Evolutionary conservation across 2,797 vertebrate genomes (phyloP).

Genomic region (Myiothlypis chrysogaster): DNA sequence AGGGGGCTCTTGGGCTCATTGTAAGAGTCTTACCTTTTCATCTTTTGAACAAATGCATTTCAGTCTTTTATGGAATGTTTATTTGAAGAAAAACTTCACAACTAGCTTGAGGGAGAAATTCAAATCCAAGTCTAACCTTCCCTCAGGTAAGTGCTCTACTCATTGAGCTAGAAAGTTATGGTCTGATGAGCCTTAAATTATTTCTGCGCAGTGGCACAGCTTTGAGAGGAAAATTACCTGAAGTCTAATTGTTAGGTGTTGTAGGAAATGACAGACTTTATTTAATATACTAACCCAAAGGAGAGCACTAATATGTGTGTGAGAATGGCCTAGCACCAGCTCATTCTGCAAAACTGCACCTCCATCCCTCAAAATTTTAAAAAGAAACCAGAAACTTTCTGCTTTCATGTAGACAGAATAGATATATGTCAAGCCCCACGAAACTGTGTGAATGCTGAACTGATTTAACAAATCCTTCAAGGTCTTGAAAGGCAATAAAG

Average conservation of each 20-base stretch:
- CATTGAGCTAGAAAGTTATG: background rate
- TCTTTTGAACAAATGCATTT: background rate
- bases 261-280: background rate
- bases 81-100: background rate
- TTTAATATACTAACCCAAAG: background rate
- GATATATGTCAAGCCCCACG: background rate
- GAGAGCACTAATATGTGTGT: background rate
- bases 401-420: background rate
- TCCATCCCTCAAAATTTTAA: background rate
- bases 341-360: background rate
- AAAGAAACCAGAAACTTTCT: background rate
- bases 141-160: background rate
- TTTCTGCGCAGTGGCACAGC: background rate
- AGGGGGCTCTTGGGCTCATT: background rate
- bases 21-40: background rate
- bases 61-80: background rate
- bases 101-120: background rate
- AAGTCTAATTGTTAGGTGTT: background rate
- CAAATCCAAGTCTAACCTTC: background rate
- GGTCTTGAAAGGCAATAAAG: background rate
- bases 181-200: constrained; percentile 7
- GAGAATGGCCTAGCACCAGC: background rate
- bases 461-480: background rate
- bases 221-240: background rate
- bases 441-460: background rate